These are phyloP conservation scores for Thalassophryne amazonica DNA, from an alignment of 2,797 vertebrate species.

Conservation along the genomic window DNA sequence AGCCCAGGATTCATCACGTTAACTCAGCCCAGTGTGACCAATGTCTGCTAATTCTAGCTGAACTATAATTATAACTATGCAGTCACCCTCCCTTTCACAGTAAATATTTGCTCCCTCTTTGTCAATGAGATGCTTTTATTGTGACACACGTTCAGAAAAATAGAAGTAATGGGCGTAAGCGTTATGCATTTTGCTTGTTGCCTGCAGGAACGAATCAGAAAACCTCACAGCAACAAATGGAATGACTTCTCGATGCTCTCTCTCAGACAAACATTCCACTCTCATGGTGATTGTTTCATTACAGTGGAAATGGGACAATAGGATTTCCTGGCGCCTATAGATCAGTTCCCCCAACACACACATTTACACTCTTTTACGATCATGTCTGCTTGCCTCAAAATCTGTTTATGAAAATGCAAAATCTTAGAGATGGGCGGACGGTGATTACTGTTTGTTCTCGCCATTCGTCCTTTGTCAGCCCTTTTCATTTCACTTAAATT, in stretches of 20 bases:
- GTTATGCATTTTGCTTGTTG: too few relatives aligned
- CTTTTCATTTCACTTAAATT: conserved; percentile 23
- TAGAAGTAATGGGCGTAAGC: too few relatives aligned
- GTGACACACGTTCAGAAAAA: too few relatives aligned
- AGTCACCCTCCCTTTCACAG: too few relatives aligned
- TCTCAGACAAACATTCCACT: conserved; percentile 46
- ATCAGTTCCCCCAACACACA: conserved; percentile 35
- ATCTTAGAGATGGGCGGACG: neutral
- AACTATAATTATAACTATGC: too few relatives aligned
- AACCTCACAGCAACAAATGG: conserved; percentile 15
- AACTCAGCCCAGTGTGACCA: too few relatives aligned
- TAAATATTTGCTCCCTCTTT: too few relatives aligned
- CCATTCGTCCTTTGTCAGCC: neutral
- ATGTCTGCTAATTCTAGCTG: too few relatives aligned
- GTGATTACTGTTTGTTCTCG: neutral
- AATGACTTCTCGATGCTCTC: conserved; percentile 29
- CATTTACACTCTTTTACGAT: neutral
- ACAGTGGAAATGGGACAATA: conserved; percentile 51
- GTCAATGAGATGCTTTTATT: too few relatives aligned
- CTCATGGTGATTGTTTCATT: conserved; percentile 54
- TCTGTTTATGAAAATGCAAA: neutral
- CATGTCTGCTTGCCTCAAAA: neutral
- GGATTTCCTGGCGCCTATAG: conserved; percentile 48
- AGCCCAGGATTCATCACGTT: too few relatives aligned
- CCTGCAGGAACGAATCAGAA: too few relatives aligned